Conservation (phyloP, 1,140 invertebrate species). For the Euura saliciscinereae region DNA sequence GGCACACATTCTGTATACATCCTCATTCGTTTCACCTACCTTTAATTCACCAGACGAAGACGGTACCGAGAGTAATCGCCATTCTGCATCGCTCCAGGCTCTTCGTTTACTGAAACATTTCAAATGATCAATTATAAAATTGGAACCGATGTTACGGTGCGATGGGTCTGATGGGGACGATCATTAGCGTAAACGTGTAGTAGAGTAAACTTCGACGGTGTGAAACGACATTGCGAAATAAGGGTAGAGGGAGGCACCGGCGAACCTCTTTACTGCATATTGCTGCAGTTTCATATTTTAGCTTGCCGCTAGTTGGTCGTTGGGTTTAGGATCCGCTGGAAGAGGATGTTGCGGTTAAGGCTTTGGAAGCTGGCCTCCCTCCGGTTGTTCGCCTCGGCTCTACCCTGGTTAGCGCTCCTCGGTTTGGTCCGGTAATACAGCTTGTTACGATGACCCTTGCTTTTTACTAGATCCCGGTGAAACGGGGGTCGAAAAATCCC, state of each 20-base stretch:
- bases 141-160: too few species aligned
- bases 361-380: neutral
- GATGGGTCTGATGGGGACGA: too few species aligned
- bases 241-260: slow-evolving; percentile 23
- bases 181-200: too few species aligned
- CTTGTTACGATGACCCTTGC: slow-evolving; percentile 23
- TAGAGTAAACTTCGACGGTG: neutral
- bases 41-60: too few species aligned
- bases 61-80: too few species aligned
- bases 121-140: too few species aligned
- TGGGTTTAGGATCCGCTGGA: neutral
- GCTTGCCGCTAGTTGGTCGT: neutral
- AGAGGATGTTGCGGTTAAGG: slow-evolving; percentile 6
- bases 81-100: too few species aligned
- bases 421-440: neutral
- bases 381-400: neutral
- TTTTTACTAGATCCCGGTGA: slow-evolving; percentile 16
- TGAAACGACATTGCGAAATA: slow-evolving; percentile 20
- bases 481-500: too few species aligned
- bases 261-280: slow-evolving; percentile 37
- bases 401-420: neutral
- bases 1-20: too few species aligned
- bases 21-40: too few species aligned
- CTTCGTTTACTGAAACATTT: too few species aligned
- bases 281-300: slow-evolving; percentile 39